Evolutionary conservation across 2,113 vertebrate genomes (phyloP), one percentile per base, ranked within the genome.

Genomic region (Eublepharis macularius): DNA sequence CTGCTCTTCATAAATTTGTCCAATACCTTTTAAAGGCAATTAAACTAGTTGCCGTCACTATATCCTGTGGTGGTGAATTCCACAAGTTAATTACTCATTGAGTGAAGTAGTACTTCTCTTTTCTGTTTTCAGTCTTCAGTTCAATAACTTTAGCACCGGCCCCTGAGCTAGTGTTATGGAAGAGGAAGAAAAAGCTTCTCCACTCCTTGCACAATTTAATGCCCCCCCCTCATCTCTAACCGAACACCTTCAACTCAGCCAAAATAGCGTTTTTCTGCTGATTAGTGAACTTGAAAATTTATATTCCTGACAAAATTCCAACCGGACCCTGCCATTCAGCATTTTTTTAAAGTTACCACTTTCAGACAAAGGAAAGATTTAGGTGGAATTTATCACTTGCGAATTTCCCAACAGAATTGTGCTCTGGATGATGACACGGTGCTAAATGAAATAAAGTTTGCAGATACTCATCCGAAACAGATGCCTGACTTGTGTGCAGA

Each of bases 341-440:
- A 3, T 4, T 41, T 75, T 8, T 43, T 0, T 0, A 16, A 45
- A 24, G 10, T 39, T 84, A 68, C n/a, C 34, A 14, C 90, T 90
- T 86, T 65, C 29, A 79, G 54, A 49, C 0, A 76, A 34, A 2
- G 84, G 4, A 73, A 79, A 45, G 51, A 54, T 69, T 69, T 43
- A 32, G 34, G 51, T 77, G 54, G 29, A 78, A 45, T 73, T 80
- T 81, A 79, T 32, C 47, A 88, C 78, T 49, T 4, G 41, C 81
- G 80, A 84, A 4, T 92, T 10, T 88, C 89, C 32, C 57, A 72
- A 92, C 94, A 99, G 99, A 97, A 98, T 94, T 96, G 93, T 90
- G 96, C 96, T 87, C 96, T 99, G 94, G 95, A 95, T 76, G 98
- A 99, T 86, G 98, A 99, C 90, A 99, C 98, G 0, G 89, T 99